phyloP scores from a whole-genome alignment of 2,888 invertebrate genomes.

The Parelbella ahira region DNA sequence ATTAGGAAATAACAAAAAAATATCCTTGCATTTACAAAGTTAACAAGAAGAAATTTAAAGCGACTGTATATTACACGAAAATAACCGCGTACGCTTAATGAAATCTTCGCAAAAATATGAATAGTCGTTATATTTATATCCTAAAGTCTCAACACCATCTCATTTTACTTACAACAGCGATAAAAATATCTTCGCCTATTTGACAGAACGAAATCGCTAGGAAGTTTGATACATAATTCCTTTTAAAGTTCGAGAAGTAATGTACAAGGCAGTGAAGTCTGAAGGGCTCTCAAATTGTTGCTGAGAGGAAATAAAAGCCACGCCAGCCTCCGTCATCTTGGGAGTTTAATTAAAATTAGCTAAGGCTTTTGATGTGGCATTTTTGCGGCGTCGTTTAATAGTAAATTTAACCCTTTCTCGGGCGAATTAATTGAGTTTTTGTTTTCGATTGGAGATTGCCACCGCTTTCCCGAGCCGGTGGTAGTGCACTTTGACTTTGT shows the following conservation, averaged over 20 bases:
- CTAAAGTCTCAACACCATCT: too few species aligned
- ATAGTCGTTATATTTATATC: too few species aligned
- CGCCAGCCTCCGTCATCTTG: constrained; percentile 27
- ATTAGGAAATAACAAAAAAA: too few species aligned
- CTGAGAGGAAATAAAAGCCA: constrained; percentile 30
- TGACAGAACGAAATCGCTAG: constrained; percentile 9
- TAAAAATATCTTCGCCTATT: not conserved
- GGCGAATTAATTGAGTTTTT: constrained; percentile 54
- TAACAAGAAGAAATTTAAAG: too few species aligned
- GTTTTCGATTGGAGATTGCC: constrained; percentile 30
- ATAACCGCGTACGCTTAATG: too few species aligned
- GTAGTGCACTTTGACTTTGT: constrained; percentile 28
- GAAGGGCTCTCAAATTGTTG: constrained; percentile 29
- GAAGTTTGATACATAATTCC: constrained; percentile 15
- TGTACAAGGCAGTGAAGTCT: too few species aligned
- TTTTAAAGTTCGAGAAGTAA: constrained; percentile 24
- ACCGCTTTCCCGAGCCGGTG: constrained; percentile 8
- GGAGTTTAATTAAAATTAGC: constrained; percentile 40
- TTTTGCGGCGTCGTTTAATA: constrained; percentile 43
- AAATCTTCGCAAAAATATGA: too few species aligned
- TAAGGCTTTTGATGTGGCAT: constrained; percentile 43
- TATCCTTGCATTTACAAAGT: too few species aligned
- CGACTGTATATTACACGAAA: too few species aligned
- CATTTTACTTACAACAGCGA: too few species aligned
- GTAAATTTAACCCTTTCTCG: constrained; percentile 49